Percentiles rank a stretch among this genome's conserved stretches.
Conservation (phyloP, 2,797 vertebrate species). For the Hippopotamyrus pictus region DNA sequence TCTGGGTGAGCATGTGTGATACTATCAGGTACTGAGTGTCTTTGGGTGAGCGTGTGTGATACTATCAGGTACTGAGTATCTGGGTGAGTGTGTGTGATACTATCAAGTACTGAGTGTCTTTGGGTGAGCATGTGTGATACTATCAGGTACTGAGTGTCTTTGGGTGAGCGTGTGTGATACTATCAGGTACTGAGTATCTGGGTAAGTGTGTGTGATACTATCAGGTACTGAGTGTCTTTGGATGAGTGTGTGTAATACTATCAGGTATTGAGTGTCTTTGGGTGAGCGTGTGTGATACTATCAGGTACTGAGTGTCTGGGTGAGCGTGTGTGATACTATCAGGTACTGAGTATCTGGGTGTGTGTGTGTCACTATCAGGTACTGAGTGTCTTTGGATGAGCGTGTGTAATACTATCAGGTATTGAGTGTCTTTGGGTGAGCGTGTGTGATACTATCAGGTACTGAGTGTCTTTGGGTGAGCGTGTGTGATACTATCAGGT, state of each 20-base stretch:
- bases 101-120: too few relatives aligned
- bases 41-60: not conserved
- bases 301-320: not conserved
- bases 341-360: not conserved
- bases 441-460: not conserved
- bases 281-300: not conserved
- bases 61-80: not conserved
- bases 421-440: not conserved
- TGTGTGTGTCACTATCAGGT: not conserved
- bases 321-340: not conserved
- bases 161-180: too few relatives aligned
- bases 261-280: not conserved
- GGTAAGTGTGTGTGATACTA: too few relatives aligned
- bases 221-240: too few relatives aligned
- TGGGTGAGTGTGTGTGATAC: too few relatives aligned
- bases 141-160: too few relatives aligned
- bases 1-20: not conserved
- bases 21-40: not conserved
- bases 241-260: too few relatives aligned
- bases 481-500: not conserved
- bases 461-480: constrained; percentile 3
- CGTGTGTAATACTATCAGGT: not conserved
- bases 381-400: not conserved
- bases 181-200: too few relatives aligned
- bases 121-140: not conserved